Percentiles rank a stretch among this genome's conserved stretches.
Conservation (phyloP, 2,113 vertebrate genomes). For the Oncorhynchus tshawytscha region DNA sequence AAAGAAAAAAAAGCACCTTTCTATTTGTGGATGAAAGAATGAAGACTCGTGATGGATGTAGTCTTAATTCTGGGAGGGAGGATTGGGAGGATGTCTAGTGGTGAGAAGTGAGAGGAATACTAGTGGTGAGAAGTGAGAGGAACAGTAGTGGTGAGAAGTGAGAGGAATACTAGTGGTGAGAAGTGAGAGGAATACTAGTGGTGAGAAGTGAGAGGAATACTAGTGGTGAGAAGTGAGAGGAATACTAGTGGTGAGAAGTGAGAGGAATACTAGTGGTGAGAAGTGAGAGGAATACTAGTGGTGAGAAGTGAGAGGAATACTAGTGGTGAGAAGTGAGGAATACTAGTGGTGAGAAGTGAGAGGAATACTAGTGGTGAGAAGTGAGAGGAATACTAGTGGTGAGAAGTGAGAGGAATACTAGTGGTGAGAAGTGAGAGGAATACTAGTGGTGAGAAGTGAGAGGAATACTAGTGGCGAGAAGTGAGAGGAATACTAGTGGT, state of each 20-base stretch:
- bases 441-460: no score
- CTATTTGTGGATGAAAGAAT: neutral
- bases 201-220: slow-evolving; percentile 39
- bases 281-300: no score
- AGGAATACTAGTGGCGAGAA: no score
- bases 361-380: no score
- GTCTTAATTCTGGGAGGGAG: neutral
- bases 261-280: slow-evolving; percentile 40
- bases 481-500: no score
- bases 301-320: no score
- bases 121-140: slow-evolving; percentile 26
- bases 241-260: slow-evolving; percentile 41
- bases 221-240: slow-evolving; percentile 46
- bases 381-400: no score
- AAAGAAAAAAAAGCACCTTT: neutral
- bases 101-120: slow-evolving; percentile 58
- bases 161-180: slow-evolving; percentile 52
- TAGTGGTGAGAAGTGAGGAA: no score
- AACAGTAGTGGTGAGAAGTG: slow-evolving; percentile 49
- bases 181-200: slow-evolving; percentile 18
- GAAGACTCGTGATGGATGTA: neutral
- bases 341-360: no score
- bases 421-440: no score
- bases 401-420: no score
- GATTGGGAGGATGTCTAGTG: slow-evolving; percentile 40